Evolutionary conservation across 2,797 vertebrate species (phyloP), one percentile per base, ranked within the genome.

Genomic region (Sebastes wilsoni): DNA sequence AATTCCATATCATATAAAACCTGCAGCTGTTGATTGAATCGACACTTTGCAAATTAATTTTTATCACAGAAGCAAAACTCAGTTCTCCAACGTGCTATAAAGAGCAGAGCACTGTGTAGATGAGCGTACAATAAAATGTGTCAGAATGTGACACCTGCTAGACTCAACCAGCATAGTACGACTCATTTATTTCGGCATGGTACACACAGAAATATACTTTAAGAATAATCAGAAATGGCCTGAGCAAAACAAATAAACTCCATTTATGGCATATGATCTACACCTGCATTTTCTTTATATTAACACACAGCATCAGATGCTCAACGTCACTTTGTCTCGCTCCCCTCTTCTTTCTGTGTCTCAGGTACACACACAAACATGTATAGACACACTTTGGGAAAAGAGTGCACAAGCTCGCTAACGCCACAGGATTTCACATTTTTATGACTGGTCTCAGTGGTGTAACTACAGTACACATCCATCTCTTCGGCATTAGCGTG

Each of bases 401-500:
- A 83, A 80, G 49, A 72, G 80, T 84, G 77, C 83, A 64, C 64
- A 4, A 49, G 67, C 88, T 88, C 83, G 64, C 84, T 75, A 81
- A 82, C 84, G 54, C 90, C 70, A 65, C 92, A 88, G 92, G 90
- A 75, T 81, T 81, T 85, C 83, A 73, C 77, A 83, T 83, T 89
- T 93, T 87, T 86, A 77, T 83, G 88, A 90, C 82, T 70, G 75
- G 82, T 89, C 92, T 89, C 88, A 82, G 90, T 81, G 87, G 87
- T 86, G 80, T 89, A 90, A 92, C 91, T 83, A 75, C 91, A 87
- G 87, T 77, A 83, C 87, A 92, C 93, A 93, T 93, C 92, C 89
- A 89, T 94, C 90, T 94, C 86, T 77, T 80, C 72, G 55, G 88
- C 92, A 93, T 93, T 93, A 94, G 88, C 67, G 55, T 92, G 92